Conservation (phyloP, 2,888 invertebrate genomes). For the Hypolimnas misippus region DNA sequence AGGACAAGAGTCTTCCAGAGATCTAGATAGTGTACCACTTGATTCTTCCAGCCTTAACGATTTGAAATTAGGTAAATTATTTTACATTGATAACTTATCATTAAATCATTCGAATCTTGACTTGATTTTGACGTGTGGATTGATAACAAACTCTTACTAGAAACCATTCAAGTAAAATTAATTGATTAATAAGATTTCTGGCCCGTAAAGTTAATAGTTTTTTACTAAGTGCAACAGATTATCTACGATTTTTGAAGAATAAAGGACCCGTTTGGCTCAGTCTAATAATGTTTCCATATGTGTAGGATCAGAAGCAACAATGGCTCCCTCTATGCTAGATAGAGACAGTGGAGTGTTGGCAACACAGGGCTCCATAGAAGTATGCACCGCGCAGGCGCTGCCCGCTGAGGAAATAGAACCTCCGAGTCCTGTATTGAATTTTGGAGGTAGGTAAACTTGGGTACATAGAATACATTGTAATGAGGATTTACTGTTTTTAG, state of each 20-base stretch:
- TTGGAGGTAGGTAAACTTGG: constrained; percentile 59
- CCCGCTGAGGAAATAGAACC: constrained; percentile 62
- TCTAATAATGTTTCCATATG: neutral
- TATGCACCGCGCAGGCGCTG: constrained; percentile 56
- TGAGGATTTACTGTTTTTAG: too few species aligned
- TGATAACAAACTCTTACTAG: too few species aligned
- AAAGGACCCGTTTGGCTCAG: neutral
- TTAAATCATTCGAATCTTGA: too few species aligned
- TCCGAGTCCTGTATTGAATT: constrained; percentile 67
- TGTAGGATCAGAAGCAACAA: constrained; percentile 74
- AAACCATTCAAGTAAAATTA: too few species aligned
- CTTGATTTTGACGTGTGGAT: too few species aligned
- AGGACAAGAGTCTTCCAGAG: constrained; percentile 93
- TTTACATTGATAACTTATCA: too few species aligned
- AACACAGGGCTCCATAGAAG: constrained; percentile 63
- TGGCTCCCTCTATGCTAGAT: constrained; percentile 73
- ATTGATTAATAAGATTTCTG: too few species aligned
- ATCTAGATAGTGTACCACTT: constrained; percentile 92
- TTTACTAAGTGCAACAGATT: neutral
- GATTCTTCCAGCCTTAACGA: constrained; percentile 94
- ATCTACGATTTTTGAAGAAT: neutral
- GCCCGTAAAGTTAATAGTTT: too few species aligned
- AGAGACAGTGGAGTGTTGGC: constrained; percentile 67
- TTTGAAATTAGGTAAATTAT: constrained; percentile 85
- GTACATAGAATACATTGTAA: too few species aligned